Evolutionary conservation across 2,113 vertebrate species (phyloP), one percentile per base, ranked within the genome.

Genomic region (Ophiodon elongatus): DNA sequence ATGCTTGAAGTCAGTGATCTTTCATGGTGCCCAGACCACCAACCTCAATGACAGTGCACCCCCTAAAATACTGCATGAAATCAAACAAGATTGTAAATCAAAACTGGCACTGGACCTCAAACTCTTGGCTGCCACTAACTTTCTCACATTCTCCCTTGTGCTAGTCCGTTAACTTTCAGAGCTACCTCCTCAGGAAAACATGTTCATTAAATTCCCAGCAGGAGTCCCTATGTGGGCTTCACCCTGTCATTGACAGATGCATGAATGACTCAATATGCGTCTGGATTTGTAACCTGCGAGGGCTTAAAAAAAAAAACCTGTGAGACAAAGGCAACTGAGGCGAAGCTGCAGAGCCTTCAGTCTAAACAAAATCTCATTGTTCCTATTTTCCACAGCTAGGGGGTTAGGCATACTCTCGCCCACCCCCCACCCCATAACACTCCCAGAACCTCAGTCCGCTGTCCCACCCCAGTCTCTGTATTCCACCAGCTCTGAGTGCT

Each of bases 281-380:
- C 91, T 93, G 92, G 82, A 89, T 94, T 91, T 89, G 89, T 85
- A 90, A 92, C 91, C 90, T 90, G 85, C 39, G 9, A 87, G 75
- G 85, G 80, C 82, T 91, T 81, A 84, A 82, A 82, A 31, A 31
- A 57, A 82, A 60, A 31, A 84, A 63, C 77, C 59, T 19, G 47
- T 62, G 76, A 87, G 90, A 94, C 92, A 94, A 94, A 88, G 54
- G 85, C 85, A 85, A 79, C 76, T 57, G 70, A 87, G 87, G 88
- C 90, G 87, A 90, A 92, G 90, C 87, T 69, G 73, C 75, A 52
- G 54, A 86, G 90, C 86, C 85, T 83, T 88, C 89, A 89, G 80
- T 91, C 90, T 69, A 93, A 93, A 94, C 89, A 94, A 92, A 92
- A 94, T 93, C 80, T 80, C 89, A 93, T 94, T 94, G 92, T 94